A percentile compares a stretch with the other conserved stretches of the same genome.
These are phyloP conservation scores for Otocyon megalotis DNA, from an alignment of 2,113 vertebrate genomes.

Conservation along the genomic window DNA sequence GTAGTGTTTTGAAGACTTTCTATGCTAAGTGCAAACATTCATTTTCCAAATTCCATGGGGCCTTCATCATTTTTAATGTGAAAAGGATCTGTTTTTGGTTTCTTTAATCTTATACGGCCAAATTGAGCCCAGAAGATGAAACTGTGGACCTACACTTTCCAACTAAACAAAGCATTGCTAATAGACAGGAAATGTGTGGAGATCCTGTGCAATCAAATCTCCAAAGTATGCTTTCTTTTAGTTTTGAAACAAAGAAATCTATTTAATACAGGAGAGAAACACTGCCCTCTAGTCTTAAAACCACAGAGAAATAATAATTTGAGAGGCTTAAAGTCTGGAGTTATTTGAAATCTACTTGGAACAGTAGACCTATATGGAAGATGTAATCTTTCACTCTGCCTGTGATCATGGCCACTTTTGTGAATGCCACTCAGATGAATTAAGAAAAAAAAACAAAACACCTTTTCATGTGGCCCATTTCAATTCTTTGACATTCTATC, in stretches of 20 bases:
- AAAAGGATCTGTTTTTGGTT: slow-evolving; percentile 71
- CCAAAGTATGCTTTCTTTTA: slow-evolving; percentile 47
- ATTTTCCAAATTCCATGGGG: slow-evolving; percentile 69
- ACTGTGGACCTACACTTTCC: slow-evolving; percentile 62
- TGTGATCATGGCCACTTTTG: background rate
- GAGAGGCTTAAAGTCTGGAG: background rate
- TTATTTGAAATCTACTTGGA: background rate
- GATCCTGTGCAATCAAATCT: background rate
- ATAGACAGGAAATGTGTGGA: slow-evolving; percentile 37
- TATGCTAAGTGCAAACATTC: slow-evolving; percentile 78
- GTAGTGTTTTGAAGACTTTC: slow-evolving; percentile 81
- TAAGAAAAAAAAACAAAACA: background rate
- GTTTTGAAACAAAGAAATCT: slow-evolving; percentile 22
- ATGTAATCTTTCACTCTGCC: background rate
- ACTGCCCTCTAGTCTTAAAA: background rate
- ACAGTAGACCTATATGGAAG: background rate
- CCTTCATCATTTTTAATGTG: slow-evolving; percentile 76
- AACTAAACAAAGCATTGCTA: background rate
- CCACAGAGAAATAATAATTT: background rate
- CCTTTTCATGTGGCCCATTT: background rate
- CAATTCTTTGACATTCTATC: background rate
- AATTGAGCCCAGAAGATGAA: slow-evolving; percentile 70
- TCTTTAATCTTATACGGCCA: slow-evolving; percentile 77
- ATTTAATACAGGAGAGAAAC: background rate
- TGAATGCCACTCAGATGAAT: background rate